phyloP scores from a whole-genome alignment of 2,888 invertebrate genomes.

The Mythimna albipuncta region DNA sequence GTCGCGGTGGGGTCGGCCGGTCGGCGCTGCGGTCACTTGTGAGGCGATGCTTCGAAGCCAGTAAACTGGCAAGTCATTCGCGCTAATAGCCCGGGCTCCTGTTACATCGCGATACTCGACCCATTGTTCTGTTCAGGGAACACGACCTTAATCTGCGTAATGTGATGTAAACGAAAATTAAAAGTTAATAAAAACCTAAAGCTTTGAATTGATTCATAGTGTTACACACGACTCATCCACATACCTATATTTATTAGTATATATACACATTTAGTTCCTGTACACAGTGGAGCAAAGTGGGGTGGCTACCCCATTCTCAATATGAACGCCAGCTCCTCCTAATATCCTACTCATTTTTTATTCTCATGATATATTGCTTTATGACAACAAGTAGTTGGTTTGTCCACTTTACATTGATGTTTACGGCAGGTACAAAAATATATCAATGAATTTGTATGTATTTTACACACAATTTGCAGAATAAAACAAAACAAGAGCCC shows the following conservation, averaged over 20 bases:
- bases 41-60: conserved; percentile 66
- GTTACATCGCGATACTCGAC: conserved; percentile 73
- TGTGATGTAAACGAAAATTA: conserved; percentile 53
- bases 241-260: too few species aligned
- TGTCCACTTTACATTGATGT: neutral
- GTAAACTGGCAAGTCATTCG: conserved; percentile 83
- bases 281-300: neutral
- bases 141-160: conserved; percentile 64
- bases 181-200: conserved; percentile 13
- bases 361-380: neutral
- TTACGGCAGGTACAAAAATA: neutral
- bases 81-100: conserved; percentile 79
- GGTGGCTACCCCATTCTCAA: neutral
- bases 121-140: conserved; percentile 68
- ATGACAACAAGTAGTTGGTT: neutral
- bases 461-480: too few species aligned
- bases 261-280: neutral
- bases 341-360: neutral
- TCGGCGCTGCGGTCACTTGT: conserved; percentile 54
- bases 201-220: neutral
- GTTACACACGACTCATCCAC: too few species aligned
- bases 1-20: conserved; percentile 69
- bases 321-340: neutral
- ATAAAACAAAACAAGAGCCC: too few species aligned
- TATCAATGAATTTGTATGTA: neutral